Evolutionary conservation across 2,797 vertebrate genomes (phyloP), one percentile per base, ranked within the genome.

Genomic region (Anisognathus igniventris): DNA sequence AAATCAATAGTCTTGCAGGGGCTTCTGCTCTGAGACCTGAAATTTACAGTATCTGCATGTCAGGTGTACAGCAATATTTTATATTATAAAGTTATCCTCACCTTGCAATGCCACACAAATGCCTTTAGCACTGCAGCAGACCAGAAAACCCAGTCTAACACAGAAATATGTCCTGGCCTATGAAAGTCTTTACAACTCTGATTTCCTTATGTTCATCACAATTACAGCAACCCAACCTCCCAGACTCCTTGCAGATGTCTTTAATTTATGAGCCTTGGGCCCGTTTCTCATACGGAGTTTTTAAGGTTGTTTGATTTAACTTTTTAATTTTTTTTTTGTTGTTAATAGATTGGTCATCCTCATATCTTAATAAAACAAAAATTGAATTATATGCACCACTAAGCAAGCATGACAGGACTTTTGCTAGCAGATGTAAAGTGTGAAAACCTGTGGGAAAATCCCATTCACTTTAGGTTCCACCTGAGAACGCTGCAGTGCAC

Each of bases 341-440:
- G 31, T 73, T 86, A 96, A 95, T 91, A 84, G 54, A 93, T 96
- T 83, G 96, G 91, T 96, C 96, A 97, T 97, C 96, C 97, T 98
- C 97, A 95, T 97, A 98, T 98, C 97, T 98, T 98, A 98, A 98
- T 98, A 98, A 98, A 98, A 98, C 97, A 98, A 98, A 98, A 98
- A 98, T 98, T 98, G 97, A 98, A 98, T 98, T 90, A 96, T 91
- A 98, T 88, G 98, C 98, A 97, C 97, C 96, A 92, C 95, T 97
- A 97, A 98, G 97, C 98, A 98, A 98, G 96, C 97, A 97, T 97
- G 97, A 97, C 97, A 96, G 98, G 98, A 98, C 97, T 98, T 98
- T 98, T 97, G 95, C 97, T 97, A 98, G 98, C 98, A 98, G 98
- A 98, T 98, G 97, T 98, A 98, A 98, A 97, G 98, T 98, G 97